Evolutionary conservation across 2,113 vertebrate genomes (phyloP).

Genomic region (Helogale parvula): DNA sequence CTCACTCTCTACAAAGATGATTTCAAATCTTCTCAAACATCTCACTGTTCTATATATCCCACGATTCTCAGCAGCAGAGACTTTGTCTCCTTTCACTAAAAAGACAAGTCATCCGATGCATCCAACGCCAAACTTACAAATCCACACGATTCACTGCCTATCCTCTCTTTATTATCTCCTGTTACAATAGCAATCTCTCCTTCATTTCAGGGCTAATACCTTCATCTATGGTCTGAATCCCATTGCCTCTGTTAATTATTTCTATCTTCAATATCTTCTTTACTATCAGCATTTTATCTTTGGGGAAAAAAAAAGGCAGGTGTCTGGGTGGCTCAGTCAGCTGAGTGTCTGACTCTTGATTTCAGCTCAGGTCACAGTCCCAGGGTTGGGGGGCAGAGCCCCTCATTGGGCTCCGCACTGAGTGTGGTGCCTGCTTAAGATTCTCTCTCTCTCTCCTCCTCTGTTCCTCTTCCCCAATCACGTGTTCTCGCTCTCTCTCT

Average conservation of each 20-base stretch:
- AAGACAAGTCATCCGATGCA: not conserved
- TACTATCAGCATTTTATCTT: not conserved
- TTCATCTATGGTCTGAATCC: not conserved
- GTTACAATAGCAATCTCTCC: not conserved
- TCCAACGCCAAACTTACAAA: not conserved
- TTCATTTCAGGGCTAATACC: not conserved
- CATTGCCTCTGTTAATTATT: not conserved
- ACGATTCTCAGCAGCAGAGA: not conserved
- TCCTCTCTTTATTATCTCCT: not conserved
- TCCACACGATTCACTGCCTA: not conserved
- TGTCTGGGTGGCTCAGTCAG: too few species aligned
- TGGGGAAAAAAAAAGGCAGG: not conserved
- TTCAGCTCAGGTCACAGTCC: too few species aligned
- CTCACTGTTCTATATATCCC: not conserved
- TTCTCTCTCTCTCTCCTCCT: too few species aligned
- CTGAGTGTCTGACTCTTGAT: too few species aligned
- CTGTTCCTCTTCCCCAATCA: too few species aligned
- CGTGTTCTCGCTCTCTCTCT: too few species aligned
- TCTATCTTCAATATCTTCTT: not conserved
- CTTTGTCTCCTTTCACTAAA: slow-evolving; percentile 5
- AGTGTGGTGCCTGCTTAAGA: too few species aligned
- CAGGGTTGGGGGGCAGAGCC: too few species aligned
- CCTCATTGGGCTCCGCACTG: too few species aligned
- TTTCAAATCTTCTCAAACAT: not conserved
- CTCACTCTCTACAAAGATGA: not conserved